A percentile compares a stretch with the other conserved stretches of the same genome.
phyloP scores from a whole-genome alignment of 2,888 invertebrate species.

The Phanerotoma sp. region DNA sequence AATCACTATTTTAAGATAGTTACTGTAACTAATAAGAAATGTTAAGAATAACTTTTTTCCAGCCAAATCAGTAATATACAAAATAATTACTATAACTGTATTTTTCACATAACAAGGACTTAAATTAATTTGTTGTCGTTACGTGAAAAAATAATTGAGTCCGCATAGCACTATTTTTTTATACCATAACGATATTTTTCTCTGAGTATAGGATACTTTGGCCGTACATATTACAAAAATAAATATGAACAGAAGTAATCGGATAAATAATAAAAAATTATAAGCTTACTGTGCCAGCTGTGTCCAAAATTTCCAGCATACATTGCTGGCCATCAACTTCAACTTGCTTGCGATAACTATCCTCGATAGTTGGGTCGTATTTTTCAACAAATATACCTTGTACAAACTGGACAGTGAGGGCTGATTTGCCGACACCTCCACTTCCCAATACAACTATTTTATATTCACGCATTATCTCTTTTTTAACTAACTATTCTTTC shows the following conservation, averaged over 20 bases:
- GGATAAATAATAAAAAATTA: conserved; percentile 9
- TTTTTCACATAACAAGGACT: no score
- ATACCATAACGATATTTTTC: no score
- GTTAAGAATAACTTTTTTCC: neutral
- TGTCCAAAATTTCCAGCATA: conserved; percentile 99
- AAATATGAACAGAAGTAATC: neutral
- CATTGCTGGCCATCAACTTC: conserved; percentile 99
- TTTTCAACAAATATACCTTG: conserved; percentile 99
- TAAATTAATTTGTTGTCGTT: no score
- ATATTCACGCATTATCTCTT: conserved; percentile 91
- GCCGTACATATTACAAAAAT: no score
- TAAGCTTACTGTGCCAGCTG: conserved; percentile 88
- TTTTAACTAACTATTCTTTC: conserved; percentile 39
- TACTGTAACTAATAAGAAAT: no score
- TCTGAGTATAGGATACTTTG: no score
- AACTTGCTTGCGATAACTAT: conserved; percentile 99
- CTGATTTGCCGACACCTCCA: conserved; percentile 99
- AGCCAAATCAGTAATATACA: neutral
- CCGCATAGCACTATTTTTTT: no score
- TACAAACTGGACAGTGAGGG: conserved; percentile 95
- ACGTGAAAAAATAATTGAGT: no score
- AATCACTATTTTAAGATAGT: no score
- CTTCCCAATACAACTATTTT: conserved; percentile 99
- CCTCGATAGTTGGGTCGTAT: conserved; percentile 99
- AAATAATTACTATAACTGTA: no score